Conservation (phyloP, 2,797 vertebrate genomes). For the Alfaro cultratus region DNA sequence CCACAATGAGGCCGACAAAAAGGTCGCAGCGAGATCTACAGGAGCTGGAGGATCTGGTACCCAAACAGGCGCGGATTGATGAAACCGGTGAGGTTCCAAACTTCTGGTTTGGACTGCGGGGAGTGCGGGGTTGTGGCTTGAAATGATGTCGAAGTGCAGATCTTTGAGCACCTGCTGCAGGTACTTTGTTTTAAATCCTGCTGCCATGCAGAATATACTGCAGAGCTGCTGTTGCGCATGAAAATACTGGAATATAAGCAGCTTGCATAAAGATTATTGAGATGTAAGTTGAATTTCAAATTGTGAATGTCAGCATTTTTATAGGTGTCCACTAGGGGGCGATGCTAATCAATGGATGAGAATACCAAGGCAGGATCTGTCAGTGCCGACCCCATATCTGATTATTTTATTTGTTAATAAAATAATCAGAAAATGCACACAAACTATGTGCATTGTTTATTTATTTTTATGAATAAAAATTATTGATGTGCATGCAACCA, state of each 20-base stretch:
- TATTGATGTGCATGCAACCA: neutral
- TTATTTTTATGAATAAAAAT: neutral
- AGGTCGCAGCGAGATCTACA: slow-evolving; percentile 39
- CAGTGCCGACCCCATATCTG: neutral
- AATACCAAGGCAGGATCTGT: neutral
- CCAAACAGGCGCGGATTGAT: slow-evolving; percentile 54
- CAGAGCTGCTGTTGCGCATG: neutral
- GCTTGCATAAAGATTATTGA: neutral
- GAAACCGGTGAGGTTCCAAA: slow-evolving; percentile 43
- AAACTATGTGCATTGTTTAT: neutral
- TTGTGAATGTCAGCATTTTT: slow-evolving; percentile 6
- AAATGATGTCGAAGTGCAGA: neutral
- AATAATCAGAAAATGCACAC: too few relatives aligned
- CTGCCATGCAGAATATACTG: neutral
- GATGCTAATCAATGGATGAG: neutral
- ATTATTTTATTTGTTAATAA: neutral
- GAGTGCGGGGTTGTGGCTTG: neutral
- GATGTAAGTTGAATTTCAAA: neutral
- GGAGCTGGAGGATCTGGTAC: slow-evolving; percentile 30
- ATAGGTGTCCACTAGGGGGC: neutral
- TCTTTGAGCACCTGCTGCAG: neutral
- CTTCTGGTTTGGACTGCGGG: neutral
- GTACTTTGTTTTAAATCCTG: neutral
- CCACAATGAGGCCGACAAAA: slow-evolving; percentile 56
- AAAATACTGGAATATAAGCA: neutral